Conservation (phyloP, 2,888 invertebrate species). For the Habroteleia sp. region DNA sequence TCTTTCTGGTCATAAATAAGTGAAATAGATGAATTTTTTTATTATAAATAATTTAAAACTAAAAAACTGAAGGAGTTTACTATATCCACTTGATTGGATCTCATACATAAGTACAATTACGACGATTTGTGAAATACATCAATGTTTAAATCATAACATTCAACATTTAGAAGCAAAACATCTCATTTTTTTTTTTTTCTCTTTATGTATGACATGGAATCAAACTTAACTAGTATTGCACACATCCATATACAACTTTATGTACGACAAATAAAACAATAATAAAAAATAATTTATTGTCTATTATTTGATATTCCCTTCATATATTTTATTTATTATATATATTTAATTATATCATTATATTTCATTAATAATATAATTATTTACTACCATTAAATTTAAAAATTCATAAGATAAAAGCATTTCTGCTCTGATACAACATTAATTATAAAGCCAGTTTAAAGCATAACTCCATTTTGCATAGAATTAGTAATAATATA, state of each 20-base stretch:
- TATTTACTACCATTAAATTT: no score
- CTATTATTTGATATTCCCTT: no score
- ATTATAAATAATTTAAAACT: not conserved
- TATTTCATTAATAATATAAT: no score
- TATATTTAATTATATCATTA: no score
- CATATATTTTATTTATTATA: no score
- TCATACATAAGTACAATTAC: slow-evolving; percentile 1
- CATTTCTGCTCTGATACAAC: no score
- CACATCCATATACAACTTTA: slow-evolving; percentile 18
- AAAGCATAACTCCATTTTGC: no score
- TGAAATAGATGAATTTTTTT: not conserved
- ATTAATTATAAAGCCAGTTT: no score
- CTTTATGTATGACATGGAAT: slow-evolving; percentile 2
- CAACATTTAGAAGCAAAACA: slow-evolving; percentile 3
- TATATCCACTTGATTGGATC: not conserved
- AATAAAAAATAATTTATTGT: not conserved
- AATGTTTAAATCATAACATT: slow-evolving; percentile 7
- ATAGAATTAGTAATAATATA: no score
- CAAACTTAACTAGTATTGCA: slow-evolving; percentile 10
- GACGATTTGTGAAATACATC: slow-evolving; percentile 8
- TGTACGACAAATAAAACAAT: slow-evolving; percentile 12
- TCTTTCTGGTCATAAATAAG: slow-evolving; percentile 2
- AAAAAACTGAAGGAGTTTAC: not conserved
- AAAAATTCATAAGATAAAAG: no score
- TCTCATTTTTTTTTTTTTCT: not conserved